Base-by-base conservation (phyloP, 1,140 invertebrate genomes). In the Carposina sasakii region DNA sequence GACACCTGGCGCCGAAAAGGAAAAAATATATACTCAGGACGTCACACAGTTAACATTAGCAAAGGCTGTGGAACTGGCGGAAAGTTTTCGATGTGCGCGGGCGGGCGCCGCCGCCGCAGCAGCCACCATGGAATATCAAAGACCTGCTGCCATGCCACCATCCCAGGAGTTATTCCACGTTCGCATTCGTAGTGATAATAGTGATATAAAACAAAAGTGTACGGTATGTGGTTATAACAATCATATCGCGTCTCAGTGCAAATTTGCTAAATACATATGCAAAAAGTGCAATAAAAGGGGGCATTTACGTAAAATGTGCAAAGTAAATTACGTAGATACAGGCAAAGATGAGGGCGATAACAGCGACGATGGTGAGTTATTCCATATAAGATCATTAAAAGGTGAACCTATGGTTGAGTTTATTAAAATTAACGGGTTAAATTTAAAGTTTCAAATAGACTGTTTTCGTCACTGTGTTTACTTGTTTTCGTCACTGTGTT, bases 1-100 rank as follows among this genome's bases (percentile, higher is more conserved):
- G 34, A 2, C 3, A 4, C 34, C 34, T 19, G 34, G 34, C 13
- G 5, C 2, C n/a, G 34, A 17, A 37, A 37, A 37, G 19, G 34
- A 37, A 19, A 37, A 37, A 6, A 3, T 37, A 3, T 37, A 37
- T n/a, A 4, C 34, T 8, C 34, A 37, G 2, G 34, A 37, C n/a
- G 2, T 37, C 2, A 4, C 34, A 4, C 16, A 19, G 19, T 19
- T 37, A 19, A 17, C 34, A 17, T 19, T 37, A 19, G n/a, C 34
- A 19, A 37, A 37, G 16, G 34, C 19, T 17, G 34, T 37, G 34
- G 34, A 37, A n/a, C 34, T 37, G 5, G 34, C 34, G 4, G 34
- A 37, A 19, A 37, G n/a, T 13, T 19, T 17, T 8, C 34, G 19
- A 17, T 37, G 34, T 19, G 13, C 34, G 10, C 34, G 16, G 2